phyloP scores from a whole-genome alignment of 2,113 vertebrate species.

The Lepus americanus region DNA sequence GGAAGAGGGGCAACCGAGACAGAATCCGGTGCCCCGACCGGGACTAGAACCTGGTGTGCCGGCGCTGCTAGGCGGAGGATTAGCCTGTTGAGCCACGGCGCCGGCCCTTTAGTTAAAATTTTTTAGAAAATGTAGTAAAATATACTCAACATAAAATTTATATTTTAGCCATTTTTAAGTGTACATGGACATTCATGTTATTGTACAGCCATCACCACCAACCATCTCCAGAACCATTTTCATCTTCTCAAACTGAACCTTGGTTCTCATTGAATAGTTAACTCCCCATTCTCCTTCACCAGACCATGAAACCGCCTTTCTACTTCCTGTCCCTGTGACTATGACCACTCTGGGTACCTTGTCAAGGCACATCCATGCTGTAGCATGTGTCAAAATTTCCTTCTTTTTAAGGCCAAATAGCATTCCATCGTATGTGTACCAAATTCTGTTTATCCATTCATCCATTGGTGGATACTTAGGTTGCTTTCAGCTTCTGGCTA shows the following conservation, averaged over 20 bases:
- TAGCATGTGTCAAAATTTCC: background rate
- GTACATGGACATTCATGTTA: background rate
- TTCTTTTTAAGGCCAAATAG: background rate
- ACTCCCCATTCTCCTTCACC: accelerated
- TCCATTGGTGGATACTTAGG: background rate
- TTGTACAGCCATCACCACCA: background rate
- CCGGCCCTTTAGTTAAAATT: background rate
- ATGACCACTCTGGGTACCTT: background rate
- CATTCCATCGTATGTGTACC: background rate
- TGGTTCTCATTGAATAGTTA: background rate
- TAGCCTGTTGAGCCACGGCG: no score
- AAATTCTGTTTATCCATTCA: background rate
- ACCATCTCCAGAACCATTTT: background rate
- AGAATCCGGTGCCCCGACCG: no score
- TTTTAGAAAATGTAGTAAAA: background rate
- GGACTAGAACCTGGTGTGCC: no score
- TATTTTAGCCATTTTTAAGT: background rate
- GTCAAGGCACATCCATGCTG: background rate
- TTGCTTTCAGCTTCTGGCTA: background rate
- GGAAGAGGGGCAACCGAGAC: no score
- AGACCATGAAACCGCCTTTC: background rate
- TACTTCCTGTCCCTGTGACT: background rate
- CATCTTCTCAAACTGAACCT: background rate
- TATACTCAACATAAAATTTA: background rate
- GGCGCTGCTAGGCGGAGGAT: no score